Conservation (phyloP, 2,113 vertebrate genomes). For the Erinaceus europaeus region DNA sequence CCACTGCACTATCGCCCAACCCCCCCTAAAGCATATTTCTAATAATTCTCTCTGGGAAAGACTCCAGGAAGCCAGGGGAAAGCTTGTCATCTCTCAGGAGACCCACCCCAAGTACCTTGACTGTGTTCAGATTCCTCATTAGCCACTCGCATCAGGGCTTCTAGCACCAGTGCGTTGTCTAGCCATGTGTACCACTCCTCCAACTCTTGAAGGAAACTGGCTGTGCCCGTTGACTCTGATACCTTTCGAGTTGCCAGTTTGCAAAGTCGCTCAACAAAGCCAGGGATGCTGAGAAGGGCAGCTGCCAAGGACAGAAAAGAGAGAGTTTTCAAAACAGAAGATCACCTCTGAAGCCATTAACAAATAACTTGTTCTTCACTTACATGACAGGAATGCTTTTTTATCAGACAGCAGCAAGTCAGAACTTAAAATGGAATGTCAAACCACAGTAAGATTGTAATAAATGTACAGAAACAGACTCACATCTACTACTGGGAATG, state of each 20-base stretch:
- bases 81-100: neutral
- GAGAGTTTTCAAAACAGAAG: conserved; percentile 13
- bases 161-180: conserved; percentile 95
- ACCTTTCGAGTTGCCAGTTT: conserved; percentile 96
- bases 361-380: neutral
- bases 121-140: conserved; percentile 95
- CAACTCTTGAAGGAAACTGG: conserved; percentile 95
- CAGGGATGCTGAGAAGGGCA: conserved; percentile 95
- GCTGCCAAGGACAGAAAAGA: conserved; percentile 80
- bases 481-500: neutral
- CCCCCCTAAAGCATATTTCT: too few species aligned
- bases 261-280: conserved; percentile 95
- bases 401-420: neutral
- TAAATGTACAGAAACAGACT: conserved; percentile 22
- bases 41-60: neutral
- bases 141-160: conserved; percentile 97
- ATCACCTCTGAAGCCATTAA: neutral
- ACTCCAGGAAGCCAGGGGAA: neutral
- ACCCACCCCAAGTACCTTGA: conserved; percentile 84
- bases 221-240: conserved; percentile 92
- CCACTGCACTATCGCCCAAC: too few species aligned
- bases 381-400: neutral
- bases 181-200: conserved; percentile 99
- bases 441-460: neutral
- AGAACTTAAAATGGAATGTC: conserved; percentile 21